Evolutionary conservation across 2,113 vertebrate genomes (phyloP).

Genomic region (Dipodomys merriami): DNA sequence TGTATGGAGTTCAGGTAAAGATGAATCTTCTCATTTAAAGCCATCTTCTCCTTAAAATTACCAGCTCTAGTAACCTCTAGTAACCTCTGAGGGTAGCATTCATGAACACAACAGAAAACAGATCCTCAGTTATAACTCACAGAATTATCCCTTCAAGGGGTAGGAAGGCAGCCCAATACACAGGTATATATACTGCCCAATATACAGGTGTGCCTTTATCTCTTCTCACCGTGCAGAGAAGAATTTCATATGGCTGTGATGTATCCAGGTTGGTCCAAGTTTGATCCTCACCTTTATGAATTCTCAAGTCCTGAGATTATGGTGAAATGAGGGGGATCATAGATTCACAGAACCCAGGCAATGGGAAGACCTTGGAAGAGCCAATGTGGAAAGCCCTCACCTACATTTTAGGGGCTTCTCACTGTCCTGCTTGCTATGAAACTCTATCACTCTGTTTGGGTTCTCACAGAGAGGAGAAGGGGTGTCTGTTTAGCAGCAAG

Average conservation of each 20-base stretch:
- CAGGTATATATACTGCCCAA: background rate
- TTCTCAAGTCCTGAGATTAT: background rate
- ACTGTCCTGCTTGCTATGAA: background rate
- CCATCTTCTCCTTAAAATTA: slow-evolving; percentile 21
- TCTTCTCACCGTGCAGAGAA: background rate
- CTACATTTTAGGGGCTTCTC: background rate
- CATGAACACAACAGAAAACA: background rate
- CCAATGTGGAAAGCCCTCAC: background rate
- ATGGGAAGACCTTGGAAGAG: background rate
- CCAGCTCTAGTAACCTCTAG: background rate
- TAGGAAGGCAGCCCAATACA: background rate
- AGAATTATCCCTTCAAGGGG: background rate
- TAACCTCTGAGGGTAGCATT: background rate
- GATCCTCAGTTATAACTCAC: background rate
- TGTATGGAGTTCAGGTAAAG: background rate
- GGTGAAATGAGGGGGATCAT: background rate
- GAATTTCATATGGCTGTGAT: background rate
- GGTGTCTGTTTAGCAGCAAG: background rate
- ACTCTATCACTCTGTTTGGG: background rate
- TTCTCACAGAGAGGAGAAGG: background rate
- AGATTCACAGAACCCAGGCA: background rate
- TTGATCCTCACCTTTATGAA: background rate
- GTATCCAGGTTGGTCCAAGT: background rate
- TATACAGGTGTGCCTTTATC: background rate
- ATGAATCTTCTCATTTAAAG: slow-evolving; percentile 5